Percentiles rank a stretch among this genome's conserved stretches.
Evolutionary conservation across 2,888 invertebrate genomes (phyloP).

Genomic region (Ennomos erosarius): DNA sequence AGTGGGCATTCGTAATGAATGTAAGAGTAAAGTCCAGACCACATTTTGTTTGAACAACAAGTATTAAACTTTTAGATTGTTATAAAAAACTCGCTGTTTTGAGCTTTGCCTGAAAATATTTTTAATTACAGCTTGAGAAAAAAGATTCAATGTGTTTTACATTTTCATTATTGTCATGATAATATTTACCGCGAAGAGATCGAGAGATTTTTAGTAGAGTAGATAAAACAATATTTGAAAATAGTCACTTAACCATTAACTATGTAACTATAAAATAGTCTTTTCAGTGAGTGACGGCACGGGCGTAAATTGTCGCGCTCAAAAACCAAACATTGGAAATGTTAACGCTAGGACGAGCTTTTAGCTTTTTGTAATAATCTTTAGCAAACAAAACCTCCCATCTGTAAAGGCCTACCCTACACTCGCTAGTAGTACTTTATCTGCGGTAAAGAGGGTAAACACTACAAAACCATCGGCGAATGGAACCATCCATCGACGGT

Average conservation of each 20-base stretch:
- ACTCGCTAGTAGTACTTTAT: conserved; percentile 13
- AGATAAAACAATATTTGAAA: too few relatives aligned
- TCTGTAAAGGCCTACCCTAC: too few relatives aligned
- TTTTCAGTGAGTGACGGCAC: too few relatives aligned
- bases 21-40: conserved; percentile 16
- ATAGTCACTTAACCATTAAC: too few relatives aligned
- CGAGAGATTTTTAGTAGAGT: too few relatives aligned
- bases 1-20: conserved; percentile 14
- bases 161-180: neutral
- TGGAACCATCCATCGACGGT: conserved; percentile 42
- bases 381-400: too few relatives aligned
- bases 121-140: conserved; percentile 10
- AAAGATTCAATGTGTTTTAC: neutral
- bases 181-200: too few relatives aligned
- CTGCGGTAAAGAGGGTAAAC: conserved; percentile 25
- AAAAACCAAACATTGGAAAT: too few relatives aligned
- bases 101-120: conserved; percentile 8
- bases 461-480: conserved; percentile 17
- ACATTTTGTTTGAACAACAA: conserved; percentile 23
- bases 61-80: conserved; percentile 19
- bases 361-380: too few relatives aligned
- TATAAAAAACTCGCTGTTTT: conserved; percentile 19
- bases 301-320: too few relatives aligned
- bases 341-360: too few relatives aligned
- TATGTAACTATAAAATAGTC: too few relatives aligned